Evolutionary conservation across 1,140 invertebrate species (phyloP), one percentile per base, ranked within the genome.

Genomic region (Penaeus chinensis): DNA sequence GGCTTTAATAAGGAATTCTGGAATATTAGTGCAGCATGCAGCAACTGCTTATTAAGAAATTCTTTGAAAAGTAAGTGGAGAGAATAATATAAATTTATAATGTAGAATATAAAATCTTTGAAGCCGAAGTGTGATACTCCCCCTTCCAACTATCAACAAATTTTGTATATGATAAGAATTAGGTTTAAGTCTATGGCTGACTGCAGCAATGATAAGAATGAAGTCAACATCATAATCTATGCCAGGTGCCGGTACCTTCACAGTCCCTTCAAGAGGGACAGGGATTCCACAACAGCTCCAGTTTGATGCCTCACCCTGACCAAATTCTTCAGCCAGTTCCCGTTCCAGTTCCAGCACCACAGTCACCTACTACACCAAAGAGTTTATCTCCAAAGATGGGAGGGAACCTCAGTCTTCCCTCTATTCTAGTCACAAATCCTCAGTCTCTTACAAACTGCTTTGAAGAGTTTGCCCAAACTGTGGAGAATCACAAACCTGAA

Each of bases 381-480:
- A 47, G 24, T 32, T n/a, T 22, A n/a, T 37, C 22, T 32, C 79
- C n/a, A 27, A 22, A 19, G 24, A 20, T 27, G 8, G 22, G 62
- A 24, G 27, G 63, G 3, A 66, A 62, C 19, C 65, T 62, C 37
- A 47, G 69, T 19, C 22, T 88, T 20, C 87, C 87, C 24, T 83
- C 86, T 47, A 84, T 90, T 47, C 81, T 90, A 24, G 79, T 90
- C 16, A 90, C 89, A 32, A 90, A 90, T 27, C 89, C 89, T 66
- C 89, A 90, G 74, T 85, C 82, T 61, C 85, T 90, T 20, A 90
- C 89, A 19, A 90, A 90, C 69, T 90, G 89, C 71, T 90, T 90
- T 85, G 66, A 87, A 42, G 84, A 86, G n/a, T 89, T 90, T 66
- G 22, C 42, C 60, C 74, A 71, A 27, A 63, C 83, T 79, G 71